Evolutionary conservation across 2,797 vertebrate species (phyloP).

Genomic region (Girardinus metallicus): DNA sequence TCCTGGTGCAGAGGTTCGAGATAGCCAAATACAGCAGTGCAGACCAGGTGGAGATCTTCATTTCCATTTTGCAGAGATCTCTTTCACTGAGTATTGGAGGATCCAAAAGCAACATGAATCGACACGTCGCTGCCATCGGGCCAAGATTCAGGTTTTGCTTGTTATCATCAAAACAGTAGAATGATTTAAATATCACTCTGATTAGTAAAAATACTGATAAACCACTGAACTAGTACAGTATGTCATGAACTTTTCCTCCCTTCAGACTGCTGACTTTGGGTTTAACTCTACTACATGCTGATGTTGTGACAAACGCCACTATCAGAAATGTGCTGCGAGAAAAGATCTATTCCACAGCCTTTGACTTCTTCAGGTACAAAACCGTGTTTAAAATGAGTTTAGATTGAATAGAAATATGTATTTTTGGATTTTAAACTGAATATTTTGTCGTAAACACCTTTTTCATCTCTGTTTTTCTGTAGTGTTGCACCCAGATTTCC

Average conservation of each 20-base stretch:
- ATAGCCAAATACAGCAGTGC: slow-evolving; percentile 98
- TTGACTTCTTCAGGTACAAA: slow-evolving; percentile 95
- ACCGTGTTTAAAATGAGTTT: not conserved
- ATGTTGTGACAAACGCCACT: slow-evolving; percentile 94
- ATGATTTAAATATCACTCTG: not conserved
- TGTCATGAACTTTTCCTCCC: slow-evolving; percentile 19
- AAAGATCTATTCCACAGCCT: slow-evolving; percentile 97
- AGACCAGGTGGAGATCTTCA: slow-evolving; percentile 98
- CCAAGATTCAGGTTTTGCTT: slow-evolving; percentile 84
- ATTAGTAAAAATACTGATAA: not conserved
- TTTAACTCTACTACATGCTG: slow-evolving; percentile 91
- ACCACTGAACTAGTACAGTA: not conserved
- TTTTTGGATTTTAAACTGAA: not conserved
- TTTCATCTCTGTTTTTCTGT: slow-evolving; percentile 36
- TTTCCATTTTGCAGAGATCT: slow-evolving; percentile 91
- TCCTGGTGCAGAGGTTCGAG: slow-evolving; percentile 95
- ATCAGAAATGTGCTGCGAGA: slow-evolving; percentile 94
- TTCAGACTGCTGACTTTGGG: slow-evolving; percentile 90
- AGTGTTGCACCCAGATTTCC: slow-evolving; percentile 91
- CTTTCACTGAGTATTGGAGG: slow-evolving; percentile 91
- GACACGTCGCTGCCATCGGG: slow-evolving; percentile 93
- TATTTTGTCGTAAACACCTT: not conserved
- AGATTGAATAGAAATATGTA: not conserved
- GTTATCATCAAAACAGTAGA: not conserved
- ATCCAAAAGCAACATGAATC: slow-evolving; percentile 88